These are phyloP conservation scores for Hafferia zeledoni DNA, from an alignment of 2,797 vertebrate species.

Conservation along the genomic window DNA sequence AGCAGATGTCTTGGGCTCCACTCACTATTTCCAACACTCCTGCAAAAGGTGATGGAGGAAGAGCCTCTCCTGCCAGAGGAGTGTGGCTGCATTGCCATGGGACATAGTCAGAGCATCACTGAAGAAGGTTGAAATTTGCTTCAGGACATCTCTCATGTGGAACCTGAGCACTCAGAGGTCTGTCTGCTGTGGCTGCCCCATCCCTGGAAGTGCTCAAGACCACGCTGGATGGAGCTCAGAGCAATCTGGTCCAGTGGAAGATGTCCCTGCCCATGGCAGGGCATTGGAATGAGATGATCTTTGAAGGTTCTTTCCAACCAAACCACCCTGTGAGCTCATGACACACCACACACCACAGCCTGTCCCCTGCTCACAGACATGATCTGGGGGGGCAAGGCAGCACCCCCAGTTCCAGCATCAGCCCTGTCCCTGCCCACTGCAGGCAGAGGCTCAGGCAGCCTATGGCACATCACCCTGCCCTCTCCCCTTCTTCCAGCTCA, in stretches of 20 bases:
- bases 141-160: neutral
- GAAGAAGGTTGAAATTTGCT: neutral
- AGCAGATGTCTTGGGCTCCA: neutral
- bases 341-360: neutral
- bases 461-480: fast-evolving
- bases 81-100: fast-evolving
- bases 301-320: neutral
- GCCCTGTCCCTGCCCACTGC: neutral
- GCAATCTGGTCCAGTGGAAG: neutral
- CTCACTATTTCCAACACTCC: neutral
- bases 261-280: neutral
- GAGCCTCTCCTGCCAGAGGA: neutral
- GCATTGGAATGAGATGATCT: neutral
- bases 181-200: neutral
- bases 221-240: neutral
- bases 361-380: neutral
- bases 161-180: neutral
- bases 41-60: neutral
- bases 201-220: neutral
- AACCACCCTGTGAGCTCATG: neutral
- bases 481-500: neutral
- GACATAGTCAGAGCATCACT: neutral
- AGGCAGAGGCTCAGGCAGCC: neutral
- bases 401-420: neutral
- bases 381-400: neutral